Evolutionary conservation across 2,797 vertebrate species (phyloP), one percentile per base, ranked within the genome.

Genomic region (Cuculus canorus): DNA sequence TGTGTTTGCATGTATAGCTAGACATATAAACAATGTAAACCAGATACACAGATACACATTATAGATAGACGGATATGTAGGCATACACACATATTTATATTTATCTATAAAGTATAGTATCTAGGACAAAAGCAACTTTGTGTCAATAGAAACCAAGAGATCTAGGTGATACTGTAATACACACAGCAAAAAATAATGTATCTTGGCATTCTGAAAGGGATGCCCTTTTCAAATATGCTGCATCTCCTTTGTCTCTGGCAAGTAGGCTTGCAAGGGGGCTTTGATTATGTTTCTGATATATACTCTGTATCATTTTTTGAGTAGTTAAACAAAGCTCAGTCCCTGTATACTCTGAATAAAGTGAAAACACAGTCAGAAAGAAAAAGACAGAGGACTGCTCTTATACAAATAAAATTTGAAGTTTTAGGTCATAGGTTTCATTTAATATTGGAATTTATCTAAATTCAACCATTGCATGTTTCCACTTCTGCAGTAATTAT

Each of bases 161-260:
- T 95, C 79, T 68, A 87, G 15, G 32, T 52, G 68, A 73, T 64
- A 68, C 30, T 47, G 18, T 75, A 75, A 72, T 35, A 39, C 21
- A 45, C 5, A 57, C 8, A 75, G 76, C 4, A 92, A 95, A 90
- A 75, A 83, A 45, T 32, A 69, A 33, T 3, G 0, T 18, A 78
- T 35, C 57, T 71, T 78, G 33, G 37, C 61, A 92, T 65, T 87
- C 60, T 93, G 91, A 85, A 92, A 95, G 47, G 41, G 63, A 76
- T 93, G 80, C 17, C 86, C 73, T 92, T 90, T 90, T 92, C 59
- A 88, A 76, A 63, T 66, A 91, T 27, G 66, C 63, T 92, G 32
- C 47, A 84, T 66, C 47, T 65, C 61, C 87, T 90, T 85, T 86
- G 93, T 95, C 85, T 95, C 65, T 88, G 60, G 79, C 47, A 95